Evolutionary conservation across 2,113 vertebrate genomes (phyloP).

Genomic region (Montifringilla adamsi): DNA sequence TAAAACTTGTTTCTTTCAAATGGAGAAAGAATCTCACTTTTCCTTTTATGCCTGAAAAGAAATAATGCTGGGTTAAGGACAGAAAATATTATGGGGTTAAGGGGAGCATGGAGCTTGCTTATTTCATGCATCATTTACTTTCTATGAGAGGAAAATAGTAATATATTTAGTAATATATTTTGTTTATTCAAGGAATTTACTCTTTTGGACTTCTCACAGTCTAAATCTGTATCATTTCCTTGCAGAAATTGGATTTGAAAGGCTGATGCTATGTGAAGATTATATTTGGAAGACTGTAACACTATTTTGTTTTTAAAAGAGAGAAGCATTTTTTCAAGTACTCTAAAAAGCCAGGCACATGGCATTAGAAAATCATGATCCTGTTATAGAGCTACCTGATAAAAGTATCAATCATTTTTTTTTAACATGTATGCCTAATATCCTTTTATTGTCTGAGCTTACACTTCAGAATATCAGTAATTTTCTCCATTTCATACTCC

Average conservation of each 20-base stretch:
- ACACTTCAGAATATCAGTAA: neutral
- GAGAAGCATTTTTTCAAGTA: neutral
- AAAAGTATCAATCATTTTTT: neutral
- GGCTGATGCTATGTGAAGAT: neutral
- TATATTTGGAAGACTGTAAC: neutral
- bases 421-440: neutral
- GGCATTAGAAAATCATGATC: neutral
- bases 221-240: neutral
- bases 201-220: neutral
- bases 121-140: neutral
- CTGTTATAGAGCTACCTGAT: neutral
- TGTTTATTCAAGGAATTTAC: neutral
- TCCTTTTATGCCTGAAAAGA: neutral
- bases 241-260: neutral
- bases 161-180: neutral
- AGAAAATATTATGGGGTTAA: neutral
- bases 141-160: neutral
- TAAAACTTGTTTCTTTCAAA: neutral
- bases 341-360: neutral
- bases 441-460: neutral
- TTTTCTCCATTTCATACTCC: neutral
- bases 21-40: neutral
- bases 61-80: neutral
- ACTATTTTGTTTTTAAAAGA: neutral
- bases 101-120: neutral